These are phyloP conservation scores for Chelmon rostratus DNA, from an alignment of 2,797 vertebrate genomes.

Conservation along the genomic window DNA sequence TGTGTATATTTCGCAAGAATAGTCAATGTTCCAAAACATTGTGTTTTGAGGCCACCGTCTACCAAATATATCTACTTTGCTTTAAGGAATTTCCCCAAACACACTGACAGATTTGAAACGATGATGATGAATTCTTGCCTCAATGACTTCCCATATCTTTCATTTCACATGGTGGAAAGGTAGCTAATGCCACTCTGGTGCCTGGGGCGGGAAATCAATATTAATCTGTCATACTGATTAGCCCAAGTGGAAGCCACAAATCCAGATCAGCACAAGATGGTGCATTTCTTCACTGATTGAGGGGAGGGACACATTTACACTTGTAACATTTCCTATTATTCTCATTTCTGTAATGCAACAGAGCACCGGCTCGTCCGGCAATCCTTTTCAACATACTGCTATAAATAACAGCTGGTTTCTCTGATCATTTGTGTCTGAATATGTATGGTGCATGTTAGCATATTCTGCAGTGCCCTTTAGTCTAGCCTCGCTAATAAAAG, in stretches of 20 bases:
- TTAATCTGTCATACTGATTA: constrained; percentile 42
- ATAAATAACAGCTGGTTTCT: constrained; percentile 13
- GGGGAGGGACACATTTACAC: not conserved
- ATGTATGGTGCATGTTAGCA: constrained; percentile 1
- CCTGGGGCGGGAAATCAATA: constrained; percentile 45
- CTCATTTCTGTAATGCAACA: not conserved
- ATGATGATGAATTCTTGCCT: not conserved
- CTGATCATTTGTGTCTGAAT: constrained; percentile 12
- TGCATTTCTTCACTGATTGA: constrained; percentile 7
- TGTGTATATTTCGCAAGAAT: not conserved
- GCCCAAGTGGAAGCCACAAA: constrained; percentile 32
- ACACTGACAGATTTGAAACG: constrained; percentile 8
- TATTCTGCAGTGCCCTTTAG: constrained; percentile 31
- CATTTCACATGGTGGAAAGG: constrained; percentile 17
- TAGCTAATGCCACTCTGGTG: constrained; percentile 2
- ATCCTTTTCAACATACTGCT: not conserved
- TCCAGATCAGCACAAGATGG: constrained; percentile 30
- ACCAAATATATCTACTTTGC: not conserved
- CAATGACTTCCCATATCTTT: constrained; percentile 5
- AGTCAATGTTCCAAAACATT: not conserved
- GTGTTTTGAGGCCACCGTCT: not conserved
- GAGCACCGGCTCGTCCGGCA: not conserved
- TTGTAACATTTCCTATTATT: not conserved
- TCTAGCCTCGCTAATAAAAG: not conserved
- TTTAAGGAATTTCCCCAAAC: not conserved